A percentile compares a stretch with the other conserved stretches of the same genome.
These are phyloP conservation scores for Chrysolina haemoptera DNA, from an alignment of 2,888 invertebrate species.

Conservation along the genomic window DNA sequence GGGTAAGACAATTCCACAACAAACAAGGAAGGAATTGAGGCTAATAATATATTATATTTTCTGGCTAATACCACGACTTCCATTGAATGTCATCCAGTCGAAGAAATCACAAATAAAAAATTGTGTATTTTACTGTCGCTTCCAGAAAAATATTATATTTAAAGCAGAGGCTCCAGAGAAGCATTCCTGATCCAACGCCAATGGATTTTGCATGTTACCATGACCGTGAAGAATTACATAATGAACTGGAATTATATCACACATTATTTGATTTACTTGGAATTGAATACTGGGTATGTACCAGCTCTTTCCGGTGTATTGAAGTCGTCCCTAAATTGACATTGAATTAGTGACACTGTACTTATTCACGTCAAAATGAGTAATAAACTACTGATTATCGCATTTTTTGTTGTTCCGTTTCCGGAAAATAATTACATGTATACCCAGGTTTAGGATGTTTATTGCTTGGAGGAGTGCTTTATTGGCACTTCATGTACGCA, in stretches of 20 bases:
- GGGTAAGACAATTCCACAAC: no score
- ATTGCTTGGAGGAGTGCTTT: no score
- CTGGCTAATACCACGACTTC: no score
- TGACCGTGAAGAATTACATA: conserved; percentile 61
- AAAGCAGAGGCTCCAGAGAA: background rate
- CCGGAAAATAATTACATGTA: conserved; percentile 18
- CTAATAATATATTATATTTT: no score
- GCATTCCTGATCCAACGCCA: conserved; percentile 28
- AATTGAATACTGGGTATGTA: conserved; percentile 49
- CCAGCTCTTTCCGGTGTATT: conserved; percentile 56
- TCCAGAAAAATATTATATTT: no score
- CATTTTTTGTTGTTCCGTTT: conserved; percentile 24
- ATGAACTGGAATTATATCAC: conserved; percentile 55
- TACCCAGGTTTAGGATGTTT: conserved; percentile 7
- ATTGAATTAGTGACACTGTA: conserved; percentile 53
- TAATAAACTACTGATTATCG: conserved; percentile 29
- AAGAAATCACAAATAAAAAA: no score
- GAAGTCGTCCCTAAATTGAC: conserved; percentile 53
- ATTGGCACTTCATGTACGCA: no score
- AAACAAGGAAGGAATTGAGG: no score
- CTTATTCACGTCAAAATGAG: conserved; percentile 32
- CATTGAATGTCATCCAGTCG: no score
- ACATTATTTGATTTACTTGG: conserved; percentile 54
- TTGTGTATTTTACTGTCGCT: no score
- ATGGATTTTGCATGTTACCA: conserved; percentile 54